phyloP scores from a whole-genome alignment of 37 sponge, comb jelly and placozoan genomes.

The Cliona cf. orientalis region DNA sequence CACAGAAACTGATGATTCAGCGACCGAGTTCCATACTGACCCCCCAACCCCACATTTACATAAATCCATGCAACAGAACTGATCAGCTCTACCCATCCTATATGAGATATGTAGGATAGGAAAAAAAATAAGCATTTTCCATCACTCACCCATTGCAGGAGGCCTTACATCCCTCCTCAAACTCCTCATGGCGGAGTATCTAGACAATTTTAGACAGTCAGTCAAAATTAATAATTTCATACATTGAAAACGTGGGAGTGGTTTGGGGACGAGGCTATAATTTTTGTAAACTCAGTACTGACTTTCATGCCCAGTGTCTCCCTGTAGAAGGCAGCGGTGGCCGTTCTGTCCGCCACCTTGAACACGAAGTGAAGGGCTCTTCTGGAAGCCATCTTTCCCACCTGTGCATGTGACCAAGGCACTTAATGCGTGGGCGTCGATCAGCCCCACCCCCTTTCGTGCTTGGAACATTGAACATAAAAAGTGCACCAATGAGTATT shows the following conservation, averaged over 20 bases:
- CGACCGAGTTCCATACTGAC: background rate
- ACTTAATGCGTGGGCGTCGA: too few species aligned
- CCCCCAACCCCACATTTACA: too few species aligned
- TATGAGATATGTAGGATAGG: too few species aligned
- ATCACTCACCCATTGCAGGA: conserved; percentile 70
- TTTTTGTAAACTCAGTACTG: background rate
- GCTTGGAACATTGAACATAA: too few species aligned
- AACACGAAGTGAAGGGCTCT: conserved; percentile 83
- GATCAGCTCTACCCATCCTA: too few species aligned
- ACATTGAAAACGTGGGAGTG: background rate
- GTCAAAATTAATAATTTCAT: background rate
- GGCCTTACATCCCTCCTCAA: conserved; percentile 80
- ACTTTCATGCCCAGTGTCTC: conserved; percentile 74
- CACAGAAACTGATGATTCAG: background rate
- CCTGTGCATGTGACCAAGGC: background rate
- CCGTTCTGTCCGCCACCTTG: conserved; percentile 72
- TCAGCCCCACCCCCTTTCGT: conserved; percentile 7
- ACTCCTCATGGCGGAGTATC: conserved; percentile 86
- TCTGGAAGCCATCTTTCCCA: conserved; percentile 42
- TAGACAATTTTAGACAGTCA: background rate
- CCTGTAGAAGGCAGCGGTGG: conserved; percentile 63
- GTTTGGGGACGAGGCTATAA: background rate
- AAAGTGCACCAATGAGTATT: too few species aligned
- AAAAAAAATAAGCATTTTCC: too few species aligned
- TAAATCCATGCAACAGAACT: too few species aligned